Evolutionary conservation across 2,888 invertebrate species (phyloP), one percentile per base, ranked within the genome.

Genomic region (Amphipyra berbera): DNA sequence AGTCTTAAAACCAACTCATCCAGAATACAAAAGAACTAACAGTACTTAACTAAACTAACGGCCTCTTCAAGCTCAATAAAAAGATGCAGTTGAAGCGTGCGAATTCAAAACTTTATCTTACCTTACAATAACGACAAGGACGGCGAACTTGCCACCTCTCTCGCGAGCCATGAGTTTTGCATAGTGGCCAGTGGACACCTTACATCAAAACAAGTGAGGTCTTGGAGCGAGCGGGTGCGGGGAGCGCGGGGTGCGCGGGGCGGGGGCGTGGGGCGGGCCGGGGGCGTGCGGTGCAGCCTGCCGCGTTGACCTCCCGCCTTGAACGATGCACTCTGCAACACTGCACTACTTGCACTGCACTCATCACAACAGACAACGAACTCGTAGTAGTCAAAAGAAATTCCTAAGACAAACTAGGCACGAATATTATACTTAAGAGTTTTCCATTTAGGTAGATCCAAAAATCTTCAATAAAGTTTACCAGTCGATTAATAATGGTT

Each of bases 171-270:
- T 82, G 86, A 89, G 91, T 92, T 93, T 92, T 90, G 92, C 92
- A 90, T 91, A 91, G 90, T 88, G 87, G 88, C 87, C 86, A 85
- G 88, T 88, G 88, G 93, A 90, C 91, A 90, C 90, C 90, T 93
- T 93, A 93, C 92, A 92, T 94, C 93, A 94, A 93, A 94, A 94
- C 93, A 92, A 93, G 91, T 91, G 89, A 88, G 88, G 88, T 87
- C 82, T 87, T 82, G 78, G 80, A 75, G 81, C 80, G 70, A 68
- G 79, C 15, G 54, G 41, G 54, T 6, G 77, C 71, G 72, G 71
- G 81, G 44, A 0, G 21, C 59, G 82, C 75, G 84, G 78, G 70
- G 21, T 21, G 21, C 7, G 30, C 6, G 30, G 77, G 52, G 73
- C 71, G 81, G 83, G 82, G 87, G 82, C 83, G 86, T 82, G 88